phyloP scores from a whole-genome alignment of 2,797 vertebrate genomes.

The Sebastes iracundus region DNA sequence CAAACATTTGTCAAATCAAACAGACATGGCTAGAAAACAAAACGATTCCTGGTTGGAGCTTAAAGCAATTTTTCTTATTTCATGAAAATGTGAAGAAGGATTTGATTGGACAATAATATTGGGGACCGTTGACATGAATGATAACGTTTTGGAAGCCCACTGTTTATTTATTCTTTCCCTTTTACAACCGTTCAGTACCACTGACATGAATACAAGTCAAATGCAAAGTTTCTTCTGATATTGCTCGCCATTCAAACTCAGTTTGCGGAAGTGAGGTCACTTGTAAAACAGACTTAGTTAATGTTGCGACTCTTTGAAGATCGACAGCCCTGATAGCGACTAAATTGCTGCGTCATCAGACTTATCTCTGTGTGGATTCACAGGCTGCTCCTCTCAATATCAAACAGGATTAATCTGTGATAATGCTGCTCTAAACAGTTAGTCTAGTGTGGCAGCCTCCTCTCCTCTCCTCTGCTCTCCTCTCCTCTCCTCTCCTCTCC shows the following conservation, averaged over 20 bases:
- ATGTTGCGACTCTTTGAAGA: neutral
- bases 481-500: neutral
- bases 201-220: neutral
- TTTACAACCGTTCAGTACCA: neutral
- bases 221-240: neutral
- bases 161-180: neutral
- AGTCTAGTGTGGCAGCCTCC: slow-evolving; percentile 5
- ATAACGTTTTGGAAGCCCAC: neutral
- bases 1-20: neutral
- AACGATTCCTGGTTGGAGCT: neutral
- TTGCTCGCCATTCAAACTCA: neutral
- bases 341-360: slow-evolving; percentile 7
- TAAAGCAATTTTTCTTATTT: neutral
- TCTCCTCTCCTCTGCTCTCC: neutral
- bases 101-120: neutral
- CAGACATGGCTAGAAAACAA: neutral
- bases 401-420: slow-evolving; percentile 36
- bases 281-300: neutral
- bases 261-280: neutral
- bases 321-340: neutral
- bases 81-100: neutral
- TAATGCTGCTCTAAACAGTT: slow-evolving; percentile 33
- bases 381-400: slow-evolving; percentile 34
- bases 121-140: neutral
- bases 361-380: neutral